Base-by-base conservation (phyloP, 2,797 vertebrate species). In the Eremophila alpestris region DNA sequence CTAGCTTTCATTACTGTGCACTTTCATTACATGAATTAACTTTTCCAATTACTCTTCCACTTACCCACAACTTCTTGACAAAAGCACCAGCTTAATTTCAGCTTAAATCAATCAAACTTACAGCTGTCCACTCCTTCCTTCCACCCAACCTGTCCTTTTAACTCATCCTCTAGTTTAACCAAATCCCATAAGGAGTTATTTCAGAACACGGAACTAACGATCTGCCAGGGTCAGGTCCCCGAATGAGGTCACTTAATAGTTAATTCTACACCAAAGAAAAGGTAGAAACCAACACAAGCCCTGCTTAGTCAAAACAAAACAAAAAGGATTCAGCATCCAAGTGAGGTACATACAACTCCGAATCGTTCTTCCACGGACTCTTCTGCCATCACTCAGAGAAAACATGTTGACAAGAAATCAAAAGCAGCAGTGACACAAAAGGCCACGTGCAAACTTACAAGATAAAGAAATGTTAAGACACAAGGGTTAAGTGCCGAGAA, bases 341-440 rank as follows among this genome's bases (percentile, higher is more conserved):
- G 16, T 1, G 1, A 63, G 23, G 2, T 24, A 30, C 21, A 23
- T n/a, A 27, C 9, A 58, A 40, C 24, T 32, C 38, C 3, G 4
- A 83, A 49, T 17, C 13, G 30, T 29, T 90, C 46, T 40, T 69
- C 58, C 59, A 59, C 11, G 6, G 48, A 14, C 38, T 63, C 56
- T 60, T 56, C 49, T 55, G 15, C 26, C 60, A 73, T 32, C 41
- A 32, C 46, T 80, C 38, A 58, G 15, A 30, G 22, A 43, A 81
- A 70, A 83, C 11, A 62, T 0, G 13, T 3, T 51, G 58, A 64
- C 40, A 45, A 60, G 24, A 60, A 86, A 30, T 0, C 38, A 19
- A 59, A 90, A 58, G 43, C 41, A 84, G 48, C 1, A 59, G 9
- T 5, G 12, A 64, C 32, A 71, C 17, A 70, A 60, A 93, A 81